Percentiles rank a stretch among this genome's conserved stretches.
Evolutionary conservation across 2,888 invertebrate genomes (phyloP).

Genomic region (Schizotus pectinicornis): DNA sequence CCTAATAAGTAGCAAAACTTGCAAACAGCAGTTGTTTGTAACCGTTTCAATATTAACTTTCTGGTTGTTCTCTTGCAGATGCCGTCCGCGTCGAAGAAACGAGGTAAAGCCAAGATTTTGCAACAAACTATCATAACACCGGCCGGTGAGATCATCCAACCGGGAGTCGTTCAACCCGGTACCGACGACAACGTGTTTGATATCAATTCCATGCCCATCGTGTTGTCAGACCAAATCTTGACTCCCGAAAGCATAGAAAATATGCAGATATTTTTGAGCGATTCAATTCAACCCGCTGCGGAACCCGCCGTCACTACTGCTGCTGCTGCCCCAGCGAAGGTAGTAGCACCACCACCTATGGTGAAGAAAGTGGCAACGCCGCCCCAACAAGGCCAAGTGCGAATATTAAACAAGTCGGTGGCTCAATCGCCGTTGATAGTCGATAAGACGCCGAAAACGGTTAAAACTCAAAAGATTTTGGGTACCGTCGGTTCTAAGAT

Average conservation of each 20-base stretch:
- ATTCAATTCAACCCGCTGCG: conserved; percentile 27
- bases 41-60: no score
- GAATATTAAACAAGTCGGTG: conserved; percentile 38
- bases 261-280: conserved; percentile 67
- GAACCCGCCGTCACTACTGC: conserved; percentile 5
- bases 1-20: no score
- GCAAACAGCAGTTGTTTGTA: no score
- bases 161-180: conserved; percentile 27
- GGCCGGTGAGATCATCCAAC: conserved; percentile 52
- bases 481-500: conserved; percentile 39
- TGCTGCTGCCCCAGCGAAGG: conserved; percentile 2
- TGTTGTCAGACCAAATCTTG: conserved; percentile 72
- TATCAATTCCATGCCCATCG: conserved; percentile 79
- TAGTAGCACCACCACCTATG: conserved; percentile 17
- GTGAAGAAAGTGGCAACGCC: conserved; percentile 12
- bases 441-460: conserved; percentile 20
- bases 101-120: conserved; percentile 54
- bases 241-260: conserved; percentile 73
- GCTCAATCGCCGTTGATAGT: conserved; percentile 14
- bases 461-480: conserved; percentile 36
- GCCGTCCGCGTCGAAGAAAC: conserved; percentile 10
- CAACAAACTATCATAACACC: conserved; percentile 58
- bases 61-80: background rate
- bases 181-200: conserved; percentile 66
- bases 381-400: conserved; percentile 16